Conservation (phyloP, 2,113 vertebrate species). For the Dendrocopos noguchii region DNA sequence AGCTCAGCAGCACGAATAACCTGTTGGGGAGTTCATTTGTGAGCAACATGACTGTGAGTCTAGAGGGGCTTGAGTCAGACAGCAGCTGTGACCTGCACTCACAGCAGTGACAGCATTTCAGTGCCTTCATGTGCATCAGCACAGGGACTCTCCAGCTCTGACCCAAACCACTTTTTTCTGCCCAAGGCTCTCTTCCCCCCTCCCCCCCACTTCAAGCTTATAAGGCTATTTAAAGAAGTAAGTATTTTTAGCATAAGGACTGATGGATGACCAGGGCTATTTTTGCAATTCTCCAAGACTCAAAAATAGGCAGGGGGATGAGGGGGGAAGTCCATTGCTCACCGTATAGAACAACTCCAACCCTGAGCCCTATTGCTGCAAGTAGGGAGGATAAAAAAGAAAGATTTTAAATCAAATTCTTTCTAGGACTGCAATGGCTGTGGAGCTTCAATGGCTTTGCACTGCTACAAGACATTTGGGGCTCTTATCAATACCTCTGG, state of each 20-base stretch:
- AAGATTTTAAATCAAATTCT: not conserved
- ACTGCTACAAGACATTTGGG: not conserved
- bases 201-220: not conserved
- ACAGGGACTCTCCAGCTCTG: not conserved
- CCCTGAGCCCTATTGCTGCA: not conserved
- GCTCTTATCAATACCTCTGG: not conserved
- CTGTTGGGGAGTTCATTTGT: not conserved
- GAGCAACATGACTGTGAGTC: not conserved
- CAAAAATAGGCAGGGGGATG: not conserved
- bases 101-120: not conserved
- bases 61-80: not conserved
- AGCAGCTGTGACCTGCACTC: not conserved
- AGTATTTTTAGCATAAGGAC: not conserved
- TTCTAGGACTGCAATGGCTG: not conserved
- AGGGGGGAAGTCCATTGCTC: not conserved
- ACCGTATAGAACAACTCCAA: not conserved
- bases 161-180: not conserved
- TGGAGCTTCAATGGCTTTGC: not conserved
- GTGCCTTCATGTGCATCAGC: not conserved
- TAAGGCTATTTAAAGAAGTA: not conserved
- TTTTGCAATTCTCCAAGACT: not conserved
- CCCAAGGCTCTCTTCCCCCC: not conserved
- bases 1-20: not conserved
- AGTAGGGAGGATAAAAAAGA: not conserved
- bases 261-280: not conserved